Percentiles rank a stretch among this genome's conserved stretches.
These are phyloP conservation scores for Strongylocentrotus purpuratus DNA, from an alignment of 35 echinoderm and acorn worm species.

Conservation along the genomic window DNA sequence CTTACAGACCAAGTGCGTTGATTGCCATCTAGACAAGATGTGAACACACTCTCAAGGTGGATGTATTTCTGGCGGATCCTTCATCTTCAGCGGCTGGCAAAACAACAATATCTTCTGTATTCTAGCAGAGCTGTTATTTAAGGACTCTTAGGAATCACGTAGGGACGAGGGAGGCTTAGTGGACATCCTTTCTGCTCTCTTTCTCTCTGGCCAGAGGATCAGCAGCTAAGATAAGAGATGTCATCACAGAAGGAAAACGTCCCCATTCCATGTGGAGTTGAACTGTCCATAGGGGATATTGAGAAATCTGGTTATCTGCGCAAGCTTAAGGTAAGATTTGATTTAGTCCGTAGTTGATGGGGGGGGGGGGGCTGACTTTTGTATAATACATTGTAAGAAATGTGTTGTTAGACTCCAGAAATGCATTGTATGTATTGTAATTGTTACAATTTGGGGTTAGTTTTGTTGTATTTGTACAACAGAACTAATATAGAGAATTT, in stretches of 20 bases:
- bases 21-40: not conserved
- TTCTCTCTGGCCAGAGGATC: not conserved
- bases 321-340: constrained; percentile 64
- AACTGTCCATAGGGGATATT: constrained; percentile 38
- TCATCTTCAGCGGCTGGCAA: not conserved
- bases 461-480: too few species aligned
- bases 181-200: not conserved
- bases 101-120: not conserved
- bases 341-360: not conserved
- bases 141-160: not conserved
- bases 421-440: too few species aligned
- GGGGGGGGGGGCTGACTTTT: too few species aligned
- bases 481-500: too few species aligned
- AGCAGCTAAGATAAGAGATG: constrained; percentile 25
- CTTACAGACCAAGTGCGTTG: not conserved
- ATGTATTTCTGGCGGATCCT: not conserved
- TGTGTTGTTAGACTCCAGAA: too few species aligned
- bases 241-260: constrained; percentile 66
- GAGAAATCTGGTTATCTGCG: constrained; percentile 77
- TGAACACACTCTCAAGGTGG: not conserved
- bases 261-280: constrained; percentile 30
- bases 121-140: not conserved
- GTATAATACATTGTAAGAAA: too few species aligned
- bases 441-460: too few species aligned
- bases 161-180: not conserved